phyloP scores from a whole-genome alignment of 1,140 invertebrate genomes.

The Condylostylus longicornis region DNA sequence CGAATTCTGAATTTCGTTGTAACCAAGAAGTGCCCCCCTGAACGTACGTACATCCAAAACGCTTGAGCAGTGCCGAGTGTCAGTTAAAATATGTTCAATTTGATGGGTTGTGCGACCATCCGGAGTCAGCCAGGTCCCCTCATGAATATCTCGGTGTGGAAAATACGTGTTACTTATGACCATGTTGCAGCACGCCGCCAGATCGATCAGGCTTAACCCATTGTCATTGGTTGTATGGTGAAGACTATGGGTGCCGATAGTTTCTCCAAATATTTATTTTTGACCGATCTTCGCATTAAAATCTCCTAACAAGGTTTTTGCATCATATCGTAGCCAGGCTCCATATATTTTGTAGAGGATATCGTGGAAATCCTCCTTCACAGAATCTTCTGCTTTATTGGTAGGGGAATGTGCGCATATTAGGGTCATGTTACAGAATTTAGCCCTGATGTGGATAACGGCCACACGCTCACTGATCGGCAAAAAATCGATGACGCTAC shows the following conservation, averaged over 20 bases:
- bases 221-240: constrained; percentile 9
- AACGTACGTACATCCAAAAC: constrained; percentile 8
- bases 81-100: constrained; percentile 11
- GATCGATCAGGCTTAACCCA: constrained; percentile 9
- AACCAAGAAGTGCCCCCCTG: constrained; percentile 4
- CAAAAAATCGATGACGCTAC: too few species aligned
- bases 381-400: constrained; percentile 1
- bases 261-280: constrained; percentile 1
- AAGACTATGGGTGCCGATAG: neutral
- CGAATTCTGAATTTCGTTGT: neutral
- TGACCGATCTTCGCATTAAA: constrained; percentile 4
- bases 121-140: constrained; percentile 9
- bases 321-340: neutral
- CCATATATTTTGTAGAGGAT: neutral
- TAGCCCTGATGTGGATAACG: neutral
- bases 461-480: too few species aligned
- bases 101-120: constrained; percentile 11
- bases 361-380: constrained; percentile 1
- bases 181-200: constrained; percentile 7
- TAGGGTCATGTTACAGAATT: constrained; percentile 2
- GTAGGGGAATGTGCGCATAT: constrained; percentile 2
- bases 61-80: constrained; percentile 3
- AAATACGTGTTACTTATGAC: constrained; percentile 10
- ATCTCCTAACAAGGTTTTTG: constrained; percentile 3
- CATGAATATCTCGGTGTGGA: constrained; percentile 11